phyloP scores from a whole-genome alignment of 2,113 vertebrate species.

The Pelodiscus sinensis region DNA sequence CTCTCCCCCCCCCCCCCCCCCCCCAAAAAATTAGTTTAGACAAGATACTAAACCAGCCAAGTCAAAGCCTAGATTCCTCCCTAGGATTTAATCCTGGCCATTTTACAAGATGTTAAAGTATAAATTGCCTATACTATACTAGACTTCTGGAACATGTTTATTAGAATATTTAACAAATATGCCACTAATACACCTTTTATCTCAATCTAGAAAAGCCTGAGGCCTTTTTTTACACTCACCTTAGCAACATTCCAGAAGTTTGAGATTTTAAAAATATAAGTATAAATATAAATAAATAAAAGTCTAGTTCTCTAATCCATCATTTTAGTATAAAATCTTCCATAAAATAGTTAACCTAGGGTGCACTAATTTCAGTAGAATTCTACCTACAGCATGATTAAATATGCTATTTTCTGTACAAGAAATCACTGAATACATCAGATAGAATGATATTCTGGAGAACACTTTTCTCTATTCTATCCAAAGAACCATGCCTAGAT shows the following conservation, averaged over 20 bases:
- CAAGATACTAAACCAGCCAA: background rate
- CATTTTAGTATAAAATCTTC: background rate
- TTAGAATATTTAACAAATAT: background rate
- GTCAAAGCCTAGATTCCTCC: background rate
- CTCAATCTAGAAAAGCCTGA: background rate
- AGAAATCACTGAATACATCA: background rate
- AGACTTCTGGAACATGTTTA: background rate
- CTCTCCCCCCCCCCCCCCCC: too few species aligned
- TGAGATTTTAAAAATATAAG: background rate
- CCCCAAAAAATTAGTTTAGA: slow-evolving; percentile 14
- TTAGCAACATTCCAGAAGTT: background rate
- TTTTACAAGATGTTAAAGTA: background rate
- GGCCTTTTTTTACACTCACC: background rate
- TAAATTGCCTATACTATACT: background rate
- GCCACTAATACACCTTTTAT: background rate
- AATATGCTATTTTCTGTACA: background rate
- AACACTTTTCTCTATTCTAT: background rate
- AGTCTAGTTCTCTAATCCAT: background rate
- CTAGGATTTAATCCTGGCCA: background rate
- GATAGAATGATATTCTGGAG: background rate
- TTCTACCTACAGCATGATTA: background rate
- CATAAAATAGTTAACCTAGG: background rate
- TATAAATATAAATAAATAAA: background rate
- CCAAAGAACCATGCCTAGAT: background rate
- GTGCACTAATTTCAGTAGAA: background rate